phyloP scores from a whole-genome alignment of 2,888 invertebrate species.

The Macaria liturata region DNA sequence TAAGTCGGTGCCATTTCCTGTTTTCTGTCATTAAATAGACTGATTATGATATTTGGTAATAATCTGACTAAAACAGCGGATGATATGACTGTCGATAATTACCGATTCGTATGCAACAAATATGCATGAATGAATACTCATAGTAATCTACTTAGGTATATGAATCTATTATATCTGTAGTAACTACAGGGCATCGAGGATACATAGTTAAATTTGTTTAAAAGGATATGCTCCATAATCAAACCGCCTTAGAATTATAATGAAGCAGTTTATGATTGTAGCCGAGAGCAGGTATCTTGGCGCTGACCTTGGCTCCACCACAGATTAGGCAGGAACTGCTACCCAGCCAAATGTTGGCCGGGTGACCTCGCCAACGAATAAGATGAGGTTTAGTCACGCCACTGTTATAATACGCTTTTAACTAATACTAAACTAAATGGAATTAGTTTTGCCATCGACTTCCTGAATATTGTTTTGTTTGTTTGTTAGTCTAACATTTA shows the following conservation, averaged over 20 bases:
- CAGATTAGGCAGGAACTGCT: conserved; percentile 17
- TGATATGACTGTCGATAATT: too few species aligned
- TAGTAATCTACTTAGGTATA: too few species aligned
- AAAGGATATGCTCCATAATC: conserved; percentile 38
- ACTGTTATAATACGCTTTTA: conserved; percentile 40
- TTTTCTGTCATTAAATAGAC: not conserved
- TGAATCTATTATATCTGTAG: too few species aligned
- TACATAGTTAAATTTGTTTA: conserved; percentile 13
- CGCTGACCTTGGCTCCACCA: conserved; percentile 61
- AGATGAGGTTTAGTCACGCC: conserved; percentile 74
- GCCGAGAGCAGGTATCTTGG: conserved; percentile 45
- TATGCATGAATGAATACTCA: too few species aligned
- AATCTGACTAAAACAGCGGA: too few species aligned
- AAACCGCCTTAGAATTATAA: conserved; percentile 47
- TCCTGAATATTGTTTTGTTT: not conserved
- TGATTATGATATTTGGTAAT: too few species aligned
- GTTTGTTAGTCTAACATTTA: not conserved
- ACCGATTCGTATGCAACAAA: too few species aligned
- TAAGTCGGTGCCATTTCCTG: conserved; percentile 6
- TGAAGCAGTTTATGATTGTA: conserved; percentile 42
- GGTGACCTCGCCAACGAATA: conserved; percentile 62
- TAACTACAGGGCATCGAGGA: too few species aligned
- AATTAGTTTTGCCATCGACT: conserved; percentile 25
- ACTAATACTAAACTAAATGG: conserved; percentile 24
- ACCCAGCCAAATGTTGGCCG: conserved; percentile 62